phyloP scores from a whole-genome alignment of 2,888 invertebrate species.

The Drosophila limbata region DNA sequence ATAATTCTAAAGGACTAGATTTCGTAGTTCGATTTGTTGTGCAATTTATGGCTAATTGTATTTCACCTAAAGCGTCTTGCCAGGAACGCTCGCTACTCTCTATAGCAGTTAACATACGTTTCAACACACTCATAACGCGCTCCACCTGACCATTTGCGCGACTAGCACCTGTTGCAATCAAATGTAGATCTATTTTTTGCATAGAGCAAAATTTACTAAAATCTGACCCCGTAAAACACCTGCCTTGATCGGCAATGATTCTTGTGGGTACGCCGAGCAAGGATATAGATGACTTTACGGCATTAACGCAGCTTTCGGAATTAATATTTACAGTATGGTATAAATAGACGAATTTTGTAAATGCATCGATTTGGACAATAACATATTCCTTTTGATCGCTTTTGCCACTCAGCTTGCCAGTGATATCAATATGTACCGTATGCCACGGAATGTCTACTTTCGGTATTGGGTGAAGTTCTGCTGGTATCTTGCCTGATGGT shows the following conservation, averaged over 20 bases:
- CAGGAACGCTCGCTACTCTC: conserved; percentile 18
- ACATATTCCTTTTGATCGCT: conserved; percentile 11
- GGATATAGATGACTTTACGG: neutral
- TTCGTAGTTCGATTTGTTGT: conserved; percentile 17
- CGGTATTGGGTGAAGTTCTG: conserved; percentile 8
- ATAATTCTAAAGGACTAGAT: conserved; percentile 15
- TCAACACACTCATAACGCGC: conserved; percentile 14
- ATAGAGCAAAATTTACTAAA: no score
- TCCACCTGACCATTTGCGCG: conserved; percentile 9
- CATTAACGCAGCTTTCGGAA: neutral
- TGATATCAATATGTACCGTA: conserved; percentile 5
- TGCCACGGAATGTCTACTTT: conserved; percentile 15
- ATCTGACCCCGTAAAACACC: no score
- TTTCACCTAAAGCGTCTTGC: conserved; percentile 12
- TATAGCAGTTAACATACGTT: conserved; percentile 11
- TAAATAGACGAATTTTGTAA: conserved; percentile 15
- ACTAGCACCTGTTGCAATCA: conserved; percentile 25
- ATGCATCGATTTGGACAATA: conserved; percentile 11
- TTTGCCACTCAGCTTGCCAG: conserved; percentile 1
- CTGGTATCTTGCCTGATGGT: neutral
- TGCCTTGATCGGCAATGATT: no score
- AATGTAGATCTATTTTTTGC: conserved; percentile 12
- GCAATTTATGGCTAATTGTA: conserved; percentile 16
- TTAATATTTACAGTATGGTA: conserved; percentile 16
- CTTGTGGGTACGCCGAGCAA: neutral